These are phyloP conservation scores for Hippocampus comes DNA, from an alignment of 2,113 vertebrate species.

Conservation along the genomic window DNA sequence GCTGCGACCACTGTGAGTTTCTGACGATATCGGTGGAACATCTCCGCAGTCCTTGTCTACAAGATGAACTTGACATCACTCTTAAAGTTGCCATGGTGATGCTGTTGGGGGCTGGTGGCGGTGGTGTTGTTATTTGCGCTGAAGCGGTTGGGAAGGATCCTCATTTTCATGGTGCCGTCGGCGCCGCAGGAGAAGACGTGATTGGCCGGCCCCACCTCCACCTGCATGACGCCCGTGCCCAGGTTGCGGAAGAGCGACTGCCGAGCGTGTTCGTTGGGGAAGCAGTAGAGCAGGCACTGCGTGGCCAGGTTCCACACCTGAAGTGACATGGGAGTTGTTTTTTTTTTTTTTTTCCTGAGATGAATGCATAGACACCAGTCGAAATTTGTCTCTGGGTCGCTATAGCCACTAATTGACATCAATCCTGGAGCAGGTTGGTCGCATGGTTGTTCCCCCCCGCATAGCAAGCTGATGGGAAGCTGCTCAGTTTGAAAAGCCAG, in stretches of 20 bases:
- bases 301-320: conserved; percentile 90
- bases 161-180: conserved; percentile 97
- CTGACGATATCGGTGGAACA: background rate
- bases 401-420: background rate
- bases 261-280: conserved; percentile 89
- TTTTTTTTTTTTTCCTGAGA: background rate
- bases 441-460: background rate
- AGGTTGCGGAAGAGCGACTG: conserved; percentile 98
- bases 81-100: conserved; percentile 72
- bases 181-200: conserved; percentile 97
- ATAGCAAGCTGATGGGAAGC: background rate
- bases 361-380: background rate
- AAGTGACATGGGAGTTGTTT: background rate
- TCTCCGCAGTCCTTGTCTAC: conserved; percentile 28
- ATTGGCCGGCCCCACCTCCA: conserved; percentile 88
- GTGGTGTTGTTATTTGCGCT: conserved; percentile 64
- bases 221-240: conserved; percentile 96
- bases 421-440: background rate
- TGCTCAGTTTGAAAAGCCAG: conserved; percentile 19
- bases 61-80: conserved; percentile 88
- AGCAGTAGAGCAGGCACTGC: conserved; percentile 83
- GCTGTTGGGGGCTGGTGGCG: conserved; percentile 47
- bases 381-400: background rate
- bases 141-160: conserved; percentile 87
- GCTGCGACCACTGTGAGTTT: background rate